Evolutionary conservation across 30 jellyfish, hydroid and myxozoan genomes (phyloP).

Genomic region (Phacellophora camtschatica): DNA sequence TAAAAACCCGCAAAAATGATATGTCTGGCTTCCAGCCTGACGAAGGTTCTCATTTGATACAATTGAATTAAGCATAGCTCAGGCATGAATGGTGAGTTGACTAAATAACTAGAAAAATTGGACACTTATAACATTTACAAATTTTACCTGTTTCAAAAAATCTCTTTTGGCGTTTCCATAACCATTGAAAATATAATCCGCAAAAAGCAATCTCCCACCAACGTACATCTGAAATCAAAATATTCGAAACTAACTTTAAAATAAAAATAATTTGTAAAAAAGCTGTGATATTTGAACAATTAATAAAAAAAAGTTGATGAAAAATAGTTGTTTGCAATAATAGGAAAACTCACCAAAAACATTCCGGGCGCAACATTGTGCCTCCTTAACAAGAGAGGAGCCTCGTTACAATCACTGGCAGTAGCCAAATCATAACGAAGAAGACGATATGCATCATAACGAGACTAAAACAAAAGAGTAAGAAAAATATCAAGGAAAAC

Average conservation of each 20-base stretch:
- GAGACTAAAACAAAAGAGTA: slow-evolving; percentile 43
- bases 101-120: too few relatives aligned
- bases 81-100: too few relatives aligned
- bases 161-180: slow-evolving; percentile 82
- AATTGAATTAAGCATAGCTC: too few relatives aligned
- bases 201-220: slow-evolving; percentile 78
- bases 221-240: slow-evolving; percentile 59
- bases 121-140: too few relatives aligned
- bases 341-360: slow-evolving; percentile 81
- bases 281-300: too few relatives aligned
- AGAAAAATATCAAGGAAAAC: background rate
- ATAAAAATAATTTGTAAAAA: too few relatives aligned
- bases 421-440: slow-evolving; percentile 78
- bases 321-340: too few relatives aligned
- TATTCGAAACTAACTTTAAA: too few relatives aligned
- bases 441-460: slow-evolving; percentile 78
- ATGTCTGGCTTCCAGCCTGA: too few relatives aligned
- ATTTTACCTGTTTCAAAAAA: slow-evolving; percentile 70
- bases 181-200: slow-evolving; percentile 81
- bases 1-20: too few relatives aligned
- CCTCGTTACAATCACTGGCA: slow-evolving; percentile 9
- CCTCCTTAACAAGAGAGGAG: slow-evolving; percentile 61
- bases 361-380: slow-evolving; percentile 90
- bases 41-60: too few relatives aligned
- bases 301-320: too few relatives aligned